These are phyloP conservation scores for Catharus fuscescens DNA, from an alignment of 2,113 vertebrate genomes.

Conservation along the genomic window DNA sequence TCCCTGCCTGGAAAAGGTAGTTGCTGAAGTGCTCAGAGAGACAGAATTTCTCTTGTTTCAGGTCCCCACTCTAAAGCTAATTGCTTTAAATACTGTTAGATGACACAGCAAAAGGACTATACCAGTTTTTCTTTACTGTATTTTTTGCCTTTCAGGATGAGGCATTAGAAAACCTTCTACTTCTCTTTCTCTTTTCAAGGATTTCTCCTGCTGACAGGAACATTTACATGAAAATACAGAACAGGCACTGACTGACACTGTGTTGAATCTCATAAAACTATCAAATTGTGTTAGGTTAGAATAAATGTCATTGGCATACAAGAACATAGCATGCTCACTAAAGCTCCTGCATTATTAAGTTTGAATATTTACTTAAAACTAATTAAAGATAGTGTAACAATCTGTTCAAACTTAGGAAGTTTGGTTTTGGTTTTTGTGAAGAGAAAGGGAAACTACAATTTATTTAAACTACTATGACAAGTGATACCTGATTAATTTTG, in stretches of 20 bases:
- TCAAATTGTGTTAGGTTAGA: constrained; percentile 30
- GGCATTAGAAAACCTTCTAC: background rate
- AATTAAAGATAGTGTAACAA: background rate
- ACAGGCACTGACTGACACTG: constrained; percentile 14
- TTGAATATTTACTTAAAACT: constrained; percentile 1
- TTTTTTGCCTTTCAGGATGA: background rate
- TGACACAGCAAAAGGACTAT: background rate
- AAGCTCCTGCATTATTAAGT: background rate
- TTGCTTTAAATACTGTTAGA: background rate
- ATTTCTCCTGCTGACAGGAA: constrained; percentile 23
- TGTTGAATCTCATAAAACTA: constrained; percentile 11
- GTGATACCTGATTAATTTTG: background rate
- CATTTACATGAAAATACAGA: constrained; percentile 53
- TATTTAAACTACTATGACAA: background rate
- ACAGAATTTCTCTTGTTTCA: background rate
- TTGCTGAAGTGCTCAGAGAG: background rate
- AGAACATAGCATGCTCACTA: background rate
- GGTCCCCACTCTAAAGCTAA: background rate
- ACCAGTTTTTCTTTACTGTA: background rate
- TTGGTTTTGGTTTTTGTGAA: background rate
- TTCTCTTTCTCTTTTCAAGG: background rate
- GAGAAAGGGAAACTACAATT: background rate
- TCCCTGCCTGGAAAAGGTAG: background rate
- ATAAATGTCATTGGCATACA: constrained; percentile 1
- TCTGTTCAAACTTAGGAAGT: background rate